Evolutionary conservation across 2,113 vertebrate genomes (phyloP).

Genomic region (Sylvia atricapilla): DNA sequence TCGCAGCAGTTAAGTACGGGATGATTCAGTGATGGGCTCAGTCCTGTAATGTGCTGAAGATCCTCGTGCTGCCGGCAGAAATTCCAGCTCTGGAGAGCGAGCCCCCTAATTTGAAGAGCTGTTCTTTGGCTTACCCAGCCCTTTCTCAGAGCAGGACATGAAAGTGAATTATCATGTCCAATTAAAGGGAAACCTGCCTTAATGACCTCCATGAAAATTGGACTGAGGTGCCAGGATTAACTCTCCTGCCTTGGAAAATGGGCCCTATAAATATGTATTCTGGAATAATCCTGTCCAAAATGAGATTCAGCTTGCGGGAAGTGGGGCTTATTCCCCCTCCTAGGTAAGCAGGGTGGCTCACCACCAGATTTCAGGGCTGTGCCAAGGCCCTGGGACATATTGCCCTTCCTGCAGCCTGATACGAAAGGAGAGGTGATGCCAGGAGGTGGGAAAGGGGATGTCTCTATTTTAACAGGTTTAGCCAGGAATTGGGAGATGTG

Average conservation of each 20-base stretch:
- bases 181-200: neutral
- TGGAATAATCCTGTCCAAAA: neutral
- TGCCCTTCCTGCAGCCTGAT: neutral
- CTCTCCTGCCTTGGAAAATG: neutral
- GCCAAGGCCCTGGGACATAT: neutral
- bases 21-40: neutral
- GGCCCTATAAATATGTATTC: neutral
- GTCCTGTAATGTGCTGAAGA: neutral
- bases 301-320: neutral
- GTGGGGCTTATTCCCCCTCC: neutral
- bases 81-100: neutral
- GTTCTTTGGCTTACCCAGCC: neutral
- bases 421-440: neutral
- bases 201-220: neutral
- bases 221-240: neutral
- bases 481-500: neutral
- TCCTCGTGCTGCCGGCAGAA: rapidly evolving
- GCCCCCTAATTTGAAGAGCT: neutral
- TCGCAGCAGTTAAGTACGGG: neutral
- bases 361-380: neutral
- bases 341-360: neutral
- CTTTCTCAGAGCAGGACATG: neutral
- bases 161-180: neutral
- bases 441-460: neutral
- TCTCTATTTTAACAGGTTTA: neutral